Evolutionary conservation across 2,888 invertebrate genomes (phyloP), one percentile per base, ranked within the genome.

Genomic region (Dilophus febrilis): DNA sequence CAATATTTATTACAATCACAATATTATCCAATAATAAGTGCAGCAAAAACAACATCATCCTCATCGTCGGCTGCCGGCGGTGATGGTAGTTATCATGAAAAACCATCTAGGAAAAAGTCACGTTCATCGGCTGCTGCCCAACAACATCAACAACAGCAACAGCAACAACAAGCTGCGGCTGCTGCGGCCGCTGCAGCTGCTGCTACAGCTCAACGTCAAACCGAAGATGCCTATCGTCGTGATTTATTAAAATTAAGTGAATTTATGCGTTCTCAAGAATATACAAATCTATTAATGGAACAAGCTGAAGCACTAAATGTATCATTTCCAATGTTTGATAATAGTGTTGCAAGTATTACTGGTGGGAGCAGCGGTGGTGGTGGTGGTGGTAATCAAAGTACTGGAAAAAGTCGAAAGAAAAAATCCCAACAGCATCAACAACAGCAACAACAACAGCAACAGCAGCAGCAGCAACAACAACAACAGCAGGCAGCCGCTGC

Each of bases 211-310:
- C 38, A 39, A 26, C 18, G 40, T 19, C 29, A 35, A 14, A 22
- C 29, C 12, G 40, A 40, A 31, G 61, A 61, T 33, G 60, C 61
- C 43, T 50, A 60, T 1, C 63, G 61, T 43, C 59, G 59, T 38
- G 63, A 63, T 51, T 59, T 61, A 2, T 44, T 59, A 3, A 62
- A 62, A 47, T 59, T 62, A 53, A 60, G 59, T 35, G 63, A 63
- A 42, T 46, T 62, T 2, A 59, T 63, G 46, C 53, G 61, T 1
- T 63, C 62, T 5, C 61, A 62, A 1, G 63, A 63, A 43, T 63
- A 63, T 44, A 61, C 63, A 0, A 59, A 61, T 0, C 45, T 63
- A 13, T 44, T 63, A 29, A 44, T 63, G 41, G 61, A 63, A 42
- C 63, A 63, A 44, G 63, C 63, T 1, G 41, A 45, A 31, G 42